These are phyloP conservation scores for Aythya baeri DNA, from an alignment of 2,113 vertebrate genomes.

Conservation along the genomic window DNA sequence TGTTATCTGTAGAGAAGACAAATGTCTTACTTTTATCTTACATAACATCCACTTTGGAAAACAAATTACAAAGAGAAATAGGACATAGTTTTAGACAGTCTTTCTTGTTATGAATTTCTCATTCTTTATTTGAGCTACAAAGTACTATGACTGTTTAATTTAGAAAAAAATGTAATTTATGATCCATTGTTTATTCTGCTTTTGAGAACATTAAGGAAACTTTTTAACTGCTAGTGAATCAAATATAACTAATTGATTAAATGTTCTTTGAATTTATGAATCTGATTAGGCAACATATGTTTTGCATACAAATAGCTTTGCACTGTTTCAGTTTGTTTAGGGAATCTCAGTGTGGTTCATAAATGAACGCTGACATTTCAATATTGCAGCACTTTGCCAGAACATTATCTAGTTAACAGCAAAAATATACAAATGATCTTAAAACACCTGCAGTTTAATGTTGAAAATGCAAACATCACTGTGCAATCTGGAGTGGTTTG, in stretches of 20 bases:
- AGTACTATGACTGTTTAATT: slow-evolving; percentile 1
- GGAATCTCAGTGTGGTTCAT: slow-evolving; percentile 4
- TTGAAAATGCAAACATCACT: neutral
- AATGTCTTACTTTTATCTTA: neutral
- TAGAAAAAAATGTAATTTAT: slow-evolving; percentile 17
- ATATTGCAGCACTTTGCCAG: slow-evolving; percentile 49
- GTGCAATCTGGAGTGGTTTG: neutral
- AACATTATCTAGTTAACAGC: slow-evolving; percentile 47
- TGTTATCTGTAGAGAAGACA: neutral
- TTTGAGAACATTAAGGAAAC: slow-evolving; percentile 45
- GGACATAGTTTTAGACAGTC: neutral
- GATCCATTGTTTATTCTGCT: slow-evolving; percentile 52
- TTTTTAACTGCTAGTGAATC: slow-evolving; percentile 52
- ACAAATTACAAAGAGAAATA: neutral
- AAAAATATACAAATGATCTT: slow-evolving; percentile 55
- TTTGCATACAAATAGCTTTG: slow-evolving; percentile 68
- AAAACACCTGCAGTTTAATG: slow-evolving; percentile 18
- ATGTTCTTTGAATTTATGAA: slow-evolving; percentile 59
- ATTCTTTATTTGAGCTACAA: neutral
- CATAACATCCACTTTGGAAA: neutral
- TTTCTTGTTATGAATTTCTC: neutral
- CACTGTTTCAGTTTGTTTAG: slow-evolving; percentile 27
- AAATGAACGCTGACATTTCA: slow-evolving; percentile 69
- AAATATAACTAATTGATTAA: slow-evolving; percentile 72
- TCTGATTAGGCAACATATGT: slow-evolving; percentile 55